Evolutionary conservation across 2,888 invertebrate species (phyloP).

Genomic region (Hyalella azteca): DNA sequence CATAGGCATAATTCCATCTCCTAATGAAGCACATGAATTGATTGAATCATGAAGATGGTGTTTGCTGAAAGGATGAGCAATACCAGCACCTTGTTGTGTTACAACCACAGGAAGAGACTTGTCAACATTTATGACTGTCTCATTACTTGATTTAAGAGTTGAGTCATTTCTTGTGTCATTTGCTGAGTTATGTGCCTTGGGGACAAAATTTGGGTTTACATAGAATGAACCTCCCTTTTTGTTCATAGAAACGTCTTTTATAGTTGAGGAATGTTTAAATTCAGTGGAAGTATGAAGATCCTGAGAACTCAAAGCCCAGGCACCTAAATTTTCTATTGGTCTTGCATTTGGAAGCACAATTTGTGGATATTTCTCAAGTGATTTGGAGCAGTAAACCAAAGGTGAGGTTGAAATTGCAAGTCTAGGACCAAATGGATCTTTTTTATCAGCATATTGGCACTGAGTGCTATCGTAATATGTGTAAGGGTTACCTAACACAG

Average conservation of each 20-base stretch:
- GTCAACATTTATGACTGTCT: not conserved
- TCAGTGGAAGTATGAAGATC: not conserved
- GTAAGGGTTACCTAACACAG: too few species aligned
- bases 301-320: not conserved
- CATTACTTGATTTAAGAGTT: not conserved
- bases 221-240: not conserved
- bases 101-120: not conserved
- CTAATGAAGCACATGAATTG: too few species aligned
- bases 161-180: not conserved
- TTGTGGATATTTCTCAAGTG: too few species aligned
- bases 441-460: too few species aligned
- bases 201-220: constrained; percentile 1
- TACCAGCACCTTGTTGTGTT: not conserved
- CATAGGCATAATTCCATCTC: not conserved
- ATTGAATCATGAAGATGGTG: too few species aligned
- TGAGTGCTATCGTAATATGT: too few species aligned
- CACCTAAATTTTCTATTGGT: not conserved
- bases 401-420: too few species aligned
- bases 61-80: not conserved
- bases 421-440: too few species aligned
- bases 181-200: not conserved
- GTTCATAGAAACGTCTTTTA: not conserved
- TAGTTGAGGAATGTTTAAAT: not conserved
- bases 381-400: too few species aligned
- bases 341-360: not conserved